Percentiles rank a stretch among this genome's conserved stretches.
Evolutionary conservation across 2,888 invertebrate genomes (phyloP).

Genomic region (Sarcophaga rosellei): DNA sequence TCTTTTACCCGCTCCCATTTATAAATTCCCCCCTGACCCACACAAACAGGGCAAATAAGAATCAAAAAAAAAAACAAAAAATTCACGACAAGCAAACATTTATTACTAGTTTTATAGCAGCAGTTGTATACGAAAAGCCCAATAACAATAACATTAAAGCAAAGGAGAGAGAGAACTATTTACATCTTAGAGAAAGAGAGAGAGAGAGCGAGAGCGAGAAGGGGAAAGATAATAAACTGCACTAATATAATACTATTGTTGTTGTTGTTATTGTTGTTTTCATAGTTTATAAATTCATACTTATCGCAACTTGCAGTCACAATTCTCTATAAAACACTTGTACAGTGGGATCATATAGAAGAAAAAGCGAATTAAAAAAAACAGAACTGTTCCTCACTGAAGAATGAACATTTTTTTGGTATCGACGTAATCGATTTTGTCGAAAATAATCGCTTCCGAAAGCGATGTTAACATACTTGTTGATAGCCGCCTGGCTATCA

Average conservation of each 20-base stretch:
- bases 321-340: conserved; percentile 8
- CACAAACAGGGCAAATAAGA: not conserved
- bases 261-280: conserved; percentile 29
- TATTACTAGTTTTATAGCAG: conserved; percentile 24
- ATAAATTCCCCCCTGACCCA: not conserved
- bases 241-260: conserved; percentile 19
- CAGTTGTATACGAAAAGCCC: not conserved
- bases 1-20: not conserved
- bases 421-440: too few relatives aligned
- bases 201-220: not conserved
- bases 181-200: not conserved
- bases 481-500: too few relatives aligned
- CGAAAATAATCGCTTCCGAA: too few relatives aligned
- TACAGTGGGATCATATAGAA: not conserved
- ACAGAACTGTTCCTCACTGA: too few relatives aligned
- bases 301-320: conserved; percentile 67
- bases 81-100: conserved; percentile 65
- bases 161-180: conserved; percentile 23
- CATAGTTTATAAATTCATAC: conserved; percentile 66
- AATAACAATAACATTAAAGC: not conserved
- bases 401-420: too few relatives aligned
- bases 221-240: conserved; percentile 23
- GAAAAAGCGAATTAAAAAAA: too few relatives aligned
- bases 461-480: too few relatives aligned
- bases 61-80: conserved; percentile 41